Evolutionary conservation across 2,113 vertebrate species (phyloP).

Genomic region (Panthera tigris): DNA sequence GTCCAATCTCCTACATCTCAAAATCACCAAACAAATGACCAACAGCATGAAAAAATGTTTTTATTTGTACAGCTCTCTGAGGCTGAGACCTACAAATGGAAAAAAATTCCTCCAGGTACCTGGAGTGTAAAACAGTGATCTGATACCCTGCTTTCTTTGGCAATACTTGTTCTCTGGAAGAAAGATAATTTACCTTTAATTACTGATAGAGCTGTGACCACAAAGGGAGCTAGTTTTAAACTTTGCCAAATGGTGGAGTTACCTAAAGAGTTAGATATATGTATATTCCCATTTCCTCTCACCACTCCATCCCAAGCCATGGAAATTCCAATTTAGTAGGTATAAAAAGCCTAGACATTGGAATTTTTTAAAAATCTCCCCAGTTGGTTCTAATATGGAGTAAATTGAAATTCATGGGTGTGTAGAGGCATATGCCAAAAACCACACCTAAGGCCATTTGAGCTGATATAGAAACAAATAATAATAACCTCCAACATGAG

Average conservation of each 20-base stretch:
- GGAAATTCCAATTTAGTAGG: neutral
- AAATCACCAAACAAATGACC: neutral
- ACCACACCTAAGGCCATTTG: neutral
- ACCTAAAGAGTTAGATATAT: neutral
- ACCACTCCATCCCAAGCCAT: neutral
- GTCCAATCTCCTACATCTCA: neutral
- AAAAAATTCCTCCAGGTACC: fast-evolving
- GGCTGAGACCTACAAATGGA: neutral
- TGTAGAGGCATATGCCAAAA: neutral
- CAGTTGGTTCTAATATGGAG: neutral
- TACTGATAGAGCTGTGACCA: neutral
- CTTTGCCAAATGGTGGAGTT: neutral
- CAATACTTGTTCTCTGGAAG: neutral
- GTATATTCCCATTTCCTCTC: fast-evolving
- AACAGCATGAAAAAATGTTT: neutral
- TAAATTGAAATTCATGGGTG: neutral
- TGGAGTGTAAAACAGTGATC: too few relatives aligned
- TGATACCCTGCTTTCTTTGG: neutral
- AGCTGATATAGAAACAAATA: neutral
- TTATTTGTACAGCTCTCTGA: neutral
- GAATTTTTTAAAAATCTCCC: neutral
- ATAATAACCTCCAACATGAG: neutral
- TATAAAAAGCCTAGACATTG: neutral
- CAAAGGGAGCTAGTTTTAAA: neutral
- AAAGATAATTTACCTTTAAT: neutral